These are phyloP conservation scores for Erebia aethiops DNA, from an alignment of 2,888 invertebrate species.

Conservation along the genomic window DNA sequence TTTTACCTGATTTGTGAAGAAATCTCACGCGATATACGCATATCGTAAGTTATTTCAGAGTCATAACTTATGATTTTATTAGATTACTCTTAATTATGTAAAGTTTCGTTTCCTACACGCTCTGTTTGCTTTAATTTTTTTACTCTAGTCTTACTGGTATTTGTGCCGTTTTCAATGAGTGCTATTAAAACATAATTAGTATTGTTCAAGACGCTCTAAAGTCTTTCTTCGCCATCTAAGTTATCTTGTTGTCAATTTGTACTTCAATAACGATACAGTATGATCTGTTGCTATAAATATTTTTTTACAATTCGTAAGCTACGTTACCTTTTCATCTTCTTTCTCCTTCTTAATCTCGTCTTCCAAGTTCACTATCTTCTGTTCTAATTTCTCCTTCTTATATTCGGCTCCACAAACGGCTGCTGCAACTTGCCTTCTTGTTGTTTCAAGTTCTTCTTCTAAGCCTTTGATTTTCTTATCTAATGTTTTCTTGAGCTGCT, in stretches of 20 bases:
- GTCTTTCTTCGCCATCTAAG: too few species aligned
- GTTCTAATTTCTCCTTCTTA: constrained; percentile 62
- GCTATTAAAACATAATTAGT: too few species aligned
- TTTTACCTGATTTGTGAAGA: not conserved
- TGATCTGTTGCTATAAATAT: not conserved
- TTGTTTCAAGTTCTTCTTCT: constrained; percentile 63
- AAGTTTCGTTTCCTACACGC: not conserved
- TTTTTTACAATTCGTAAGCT: not conserved
- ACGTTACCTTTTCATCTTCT: constrained; percentile 53
- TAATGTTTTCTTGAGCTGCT: constrained; percentile 49
- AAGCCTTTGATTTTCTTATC: constrained; percentile 56
- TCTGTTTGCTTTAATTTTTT: not conserved
- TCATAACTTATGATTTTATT: not conserved
- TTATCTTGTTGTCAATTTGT: too few species aligned
- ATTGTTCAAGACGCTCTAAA: too few species aligned
- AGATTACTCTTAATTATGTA: not conserved
- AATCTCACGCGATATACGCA: not conserved
- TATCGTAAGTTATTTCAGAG: not conserved
- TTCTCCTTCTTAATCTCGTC: constrained; percentile 54
- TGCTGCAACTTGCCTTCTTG: constrained; percentile 58
- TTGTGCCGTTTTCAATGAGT: not conserved
- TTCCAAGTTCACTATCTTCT: constrained; percentile 60
- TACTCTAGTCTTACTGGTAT: not conserved
- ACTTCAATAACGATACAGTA: too few species aligned
- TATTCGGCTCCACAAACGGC: constrained; percentile 54